A percentile compares a stretch with the other conserved stretches of the same genome.
These are phyloP conservation scores for Pandemis heparana DNA, from an alignment of 2,888 invertebrate genomes.

Conservation along the genomic window DNA sequence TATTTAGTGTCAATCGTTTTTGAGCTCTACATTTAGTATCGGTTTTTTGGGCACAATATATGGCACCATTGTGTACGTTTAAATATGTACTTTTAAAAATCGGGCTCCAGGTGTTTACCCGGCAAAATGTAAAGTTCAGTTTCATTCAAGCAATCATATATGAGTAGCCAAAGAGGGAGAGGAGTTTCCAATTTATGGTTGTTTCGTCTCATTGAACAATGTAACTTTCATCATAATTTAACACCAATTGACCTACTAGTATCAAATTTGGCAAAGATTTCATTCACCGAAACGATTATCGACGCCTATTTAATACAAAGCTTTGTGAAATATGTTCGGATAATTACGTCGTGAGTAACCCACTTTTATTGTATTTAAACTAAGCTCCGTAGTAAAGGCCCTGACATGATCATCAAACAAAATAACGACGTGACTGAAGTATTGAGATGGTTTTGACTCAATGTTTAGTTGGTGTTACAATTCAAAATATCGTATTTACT, in stretches of 20 bases:
- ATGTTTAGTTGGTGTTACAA: neutral
- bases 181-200: too few species aligned
- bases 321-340: conserved; percentile 17
- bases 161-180: too few species aligned
- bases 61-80: too few species aligned
- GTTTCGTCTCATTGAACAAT: too few species aligned
- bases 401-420: conserved; percentile 18
- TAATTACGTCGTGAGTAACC: conserved; percentile 16
- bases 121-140: too few species aligned
- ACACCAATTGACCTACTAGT: neutral
- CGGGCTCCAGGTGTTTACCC: too few species aligned
- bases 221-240: neutral
- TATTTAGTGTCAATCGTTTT: too few species aligned
- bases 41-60: too few species aligned
- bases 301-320: conserved; percentile 1
- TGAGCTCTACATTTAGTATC: too few species aligned
- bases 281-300: neutral
- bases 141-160: too few species aligned
- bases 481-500: too few species aligned
- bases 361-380: conserved; percentile 6
- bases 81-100: too few species aligned
- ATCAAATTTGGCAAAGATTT: neutral
- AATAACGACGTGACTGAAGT: conserved; percentile 6
- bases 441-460: neutral
- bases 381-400: neutral